Evolutionary conservation across 2,113 vertebrate species (phyloP).

Genomic region (Neodontobutis hainanensis): DNA sequence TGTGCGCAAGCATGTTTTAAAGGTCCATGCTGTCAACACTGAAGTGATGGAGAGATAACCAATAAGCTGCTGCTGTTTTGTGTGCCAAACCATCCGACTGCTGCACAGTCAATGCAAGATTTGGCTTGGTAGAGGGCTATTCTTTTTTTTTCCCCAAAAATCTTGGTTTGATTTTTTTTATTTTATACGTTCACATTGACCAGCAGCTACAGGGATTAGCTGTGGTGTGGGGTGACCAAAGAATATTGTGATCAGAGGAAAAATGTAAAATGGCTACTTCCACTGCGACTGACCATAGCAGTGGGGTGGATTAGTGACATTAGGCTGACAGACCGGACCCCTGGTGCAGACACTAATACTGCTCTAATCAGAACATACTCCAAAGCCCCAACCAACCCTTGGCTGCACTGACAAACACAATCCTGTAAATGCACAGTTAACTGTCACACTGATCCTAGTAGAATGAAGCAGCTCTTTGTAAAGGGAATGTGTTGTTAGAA

Average conservation of each 20-base stretch:
- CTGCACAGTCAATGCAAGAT: slow-evolving; percentile 13
- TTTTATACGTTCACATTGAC: slow-evolving; percentile 39
- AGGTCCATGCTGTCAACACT: slow-evolving; percentile 36
- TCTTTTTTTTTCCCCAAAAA: slow-evolving; percentile 9
- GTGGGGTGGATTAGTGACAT: slow-evolving; percentile 57
- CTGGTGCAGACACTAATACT: slow-evolving; percentile 49
- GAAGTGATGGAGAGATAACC: slow-evolving; percentile 51
- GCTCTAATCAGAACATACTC: slow-evolving; percentile 14
- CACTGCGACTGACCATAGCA: slow-evolving; percentile 14
- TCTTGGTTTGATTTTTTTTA: slow-evolving; percentile 23
- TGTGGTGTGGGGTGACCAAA: slow-evolving; percentile 25
- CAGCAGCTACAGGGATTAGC: slow-evolving; percentile 47
- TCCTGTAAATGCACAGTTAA: slow-evolving; percentile 39
- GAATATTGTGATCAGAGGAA: slow-evolving; percentile 18
- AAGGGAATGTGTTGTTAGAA: background rate
- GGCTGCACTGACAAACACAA: slow-evolving; percentile 34
- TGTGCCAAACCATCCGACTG: slow-evolving; percentile 40
- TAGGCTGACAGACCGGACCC: slow-evolving; percentile 35
- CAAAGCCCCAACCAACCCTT: background rate
- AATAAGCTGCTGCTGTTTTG: slow-evolving; percentile 22
- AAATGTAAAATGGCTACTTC: slow-evolving; percentile 26
- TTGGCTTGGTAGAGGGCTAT: slow-evolving; percentile 19
- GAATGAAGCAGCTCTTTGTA: background rate
- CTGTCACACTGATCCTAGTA: slow-evolving; percentile 2
- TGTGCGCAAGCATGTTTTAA: slow-evolving; percentile 33